Evolutionary conservation across 2,113 vertebrate genomes (phyloP).

Genomic region (Xiphorhynchus elegans): DNA sequence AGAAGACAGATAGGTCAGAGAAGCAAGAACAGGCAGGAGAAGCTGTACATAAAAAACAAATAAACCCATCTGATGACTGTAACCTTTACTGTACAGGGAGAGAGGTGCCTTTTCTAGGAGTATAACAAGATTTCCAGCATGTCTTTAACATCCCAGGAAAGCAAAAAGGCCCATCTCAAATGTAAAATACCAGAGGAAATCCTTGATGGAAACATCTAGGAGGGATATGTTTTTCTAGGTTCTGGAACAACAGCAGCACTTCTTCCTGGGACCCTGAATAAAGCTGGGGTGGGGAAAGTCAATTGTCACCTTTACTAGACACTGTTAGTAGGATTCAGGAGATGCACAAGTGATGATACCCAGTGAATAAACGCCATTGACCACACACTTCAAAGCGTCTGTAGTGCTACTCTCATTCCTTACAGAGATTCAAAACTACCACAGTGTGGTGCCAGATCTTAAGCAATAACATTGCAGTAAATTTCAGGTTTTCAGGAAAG

Average conservation of each 20-base stretch:
- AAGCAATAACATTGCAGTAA: neutral
- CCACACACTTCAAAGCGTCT: rapidly evolving
- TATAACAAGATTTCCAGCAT: neutral
- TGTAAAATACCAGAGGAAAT: neutral
- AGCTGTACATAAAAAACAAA: neutral
- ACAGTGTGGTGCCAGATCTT: constrained; percentile 6
- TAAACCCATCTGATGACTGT: neutral
- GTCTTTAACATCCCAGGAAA: neutral
- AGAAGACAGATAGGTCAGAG: neutral
- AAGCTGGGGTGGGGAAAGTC: rapidly evolving
- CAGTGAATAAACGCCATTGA: neutral
- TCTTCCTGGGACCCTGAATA: neutral
- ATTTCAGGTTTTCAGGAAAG: neutral
- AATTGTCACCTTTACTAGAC: neutral
- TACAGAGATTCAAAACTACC: neutral
- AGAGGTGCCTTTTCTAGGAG: neutral
- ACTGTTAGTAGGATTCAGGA: neutral
- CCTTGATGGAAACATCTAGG: neutral
- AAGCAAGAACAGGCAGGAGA: neutral
- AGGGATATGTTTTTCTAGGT: neutral
- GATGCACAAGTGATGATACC: neutral
- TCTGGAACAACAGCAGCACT: neutral
- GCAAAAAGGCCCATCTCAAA: neutral
- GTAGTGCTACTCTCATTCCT: neutral
- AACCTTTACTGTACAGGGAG: rapidly evolving